These are phyloP conservation scores for Tridacna crocea DNA, from an alignment of 2,888 invertebrate species.

Conservation along the genomic window DNA sequence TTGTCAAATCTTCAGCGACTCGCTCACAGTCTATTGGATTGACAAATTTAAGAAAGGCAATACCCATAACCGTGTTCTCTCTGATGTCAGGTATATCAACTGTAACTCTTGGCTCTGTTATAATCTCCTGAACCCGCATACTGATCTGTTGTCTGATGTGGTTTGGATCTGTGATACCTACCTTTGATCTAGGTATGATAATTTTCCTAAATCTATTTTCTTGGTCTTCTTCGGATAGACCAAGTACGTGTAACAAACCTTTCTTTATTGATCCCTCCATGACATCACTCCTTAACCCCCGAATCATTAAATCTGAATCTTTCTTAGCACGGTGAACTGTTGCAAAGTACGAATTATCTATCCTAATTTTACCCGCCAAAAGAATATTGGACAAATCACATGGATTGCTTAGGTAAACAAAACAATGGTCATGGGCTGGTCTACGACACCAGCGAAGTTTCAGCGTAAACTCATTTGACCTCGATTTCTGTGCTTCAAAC, in stretches of 20 bases:
- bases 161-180: background rate
- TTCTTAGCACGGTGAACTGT: conserved; percentile 11
- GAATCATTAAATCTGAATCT: conserved; percentile 38
- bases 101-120: conserved; percentile 33
- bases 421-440: conserved; percentile 66
- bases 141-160: conserved; percentile 1
- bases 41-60: conserved; percentile 62
- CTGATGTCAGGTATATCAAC: conserved; percentile 46
- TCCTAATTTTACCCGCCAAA: background rate
- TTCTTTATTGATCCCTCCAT: conserved; percentile 57
- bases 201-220: conserved; percentile 35
- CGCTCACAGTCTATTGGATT: conserved; percentile 62
- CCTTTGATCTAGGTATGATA: conserved; percentile 47
- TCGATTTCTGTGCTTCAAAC: background rate
- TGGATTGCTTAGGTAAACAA: conserved; percentile 56
- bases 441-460: conserved; percentile 71
- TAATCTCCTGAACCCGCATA: conserved; percentile 15
- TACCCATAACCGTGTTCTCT: conserved; percentile 46
- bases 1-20: conserved; percentile 40
- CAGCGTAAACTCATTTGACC: conserved; percentile 56
- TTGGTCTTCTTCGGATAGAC: background rate
- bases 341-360: background rate
- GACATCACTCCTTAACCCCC: conserved; percentile 37
- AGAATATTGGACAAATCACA: conserved; percentile 47
- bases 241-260: conserved; percentile 31